These are phyloP conservation scores for Tachina grossa DNA, from an alignment of 2,888 invertebrate species.

Conservation along the genomic window DNA sequence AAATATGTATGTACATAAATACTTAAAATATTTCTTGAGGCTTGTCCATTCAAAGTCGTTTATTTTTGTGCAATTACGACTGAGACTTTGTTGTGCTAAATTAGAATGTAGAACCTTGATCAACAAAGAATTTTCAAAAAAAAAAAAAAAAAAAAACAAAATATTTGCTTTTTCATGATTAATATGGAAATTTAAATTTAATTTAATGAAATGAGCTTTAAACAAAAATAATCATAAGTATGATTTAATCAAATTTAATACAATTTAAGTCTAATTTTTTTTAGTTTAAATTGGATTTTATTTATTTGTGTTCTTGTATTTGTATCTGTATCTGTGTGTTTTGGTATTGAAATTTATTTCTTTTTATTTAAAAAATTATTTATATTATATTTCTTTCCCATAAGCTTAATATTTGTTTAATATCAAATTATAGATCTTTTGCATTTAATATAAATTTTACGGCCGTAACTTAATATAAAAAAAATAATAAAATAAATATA, in stretches of 20 bases:
- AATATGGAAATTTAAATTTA: neutral
- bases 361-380: neutral
- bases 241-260: neutral
- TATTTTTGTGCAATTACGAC: too few species aligned
- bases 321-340: neutral
- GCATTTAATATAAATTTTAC: neutral
- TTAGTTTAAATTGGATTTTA: neutral
- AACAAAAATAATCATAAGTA: neutral
- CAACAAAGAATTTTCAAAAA: too few species aligned
- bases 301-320: neutral
- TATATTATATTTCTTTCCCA: neutral
- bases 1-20: too few species aligned
- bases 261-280: neutral
- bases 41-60: too few species aligned
- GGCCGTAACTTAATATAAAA: neutral
- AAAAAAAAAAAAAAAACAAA: neutral
- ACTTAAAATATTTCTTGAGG: too few species aligned
- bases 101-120: too few species aligned
- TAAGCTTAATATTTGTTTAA: neutral
- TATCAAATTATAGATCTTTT: neutral
- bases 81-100: too few species aligned
- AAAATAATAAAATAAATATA: conserved; percentile 8
- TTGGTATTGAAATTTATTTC: neutral
- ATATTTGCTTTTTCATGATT: neutral
- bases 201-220: neutral